A percentile compares a stretch with the other conserved stretches of the same genome.
These are phyloP conservation scores for Varroa destructor DNA, from an alignment of 1,140 invertebrate genomes.

Conservation along the genomic window DNA sequence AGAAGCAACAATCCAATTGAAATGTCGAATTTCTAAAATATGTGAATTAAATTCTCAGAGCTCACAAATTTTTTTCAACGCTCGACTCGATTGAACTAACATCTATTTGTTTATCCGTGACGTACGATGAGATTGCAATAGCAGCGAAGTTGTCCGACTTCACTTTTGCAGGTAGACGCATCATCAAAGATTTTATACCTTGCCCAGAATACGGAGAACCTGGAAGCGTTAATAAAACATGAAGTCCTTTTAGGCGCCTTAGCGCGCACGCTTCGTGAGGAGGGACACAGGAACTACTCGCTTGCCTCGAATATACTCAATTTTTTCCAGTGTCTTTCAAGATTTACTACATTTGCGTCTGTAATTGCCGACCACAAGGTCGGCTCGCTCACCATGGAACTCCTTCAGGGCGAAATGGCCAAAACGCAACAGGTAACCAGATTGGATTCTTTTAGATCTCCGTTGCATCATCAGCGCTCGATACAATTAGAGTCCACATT, in stretches of 20 bases:
- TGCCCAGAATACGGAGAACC: slow-evolving; percentile 24
- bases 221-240: slow-evolving; percentile 10
- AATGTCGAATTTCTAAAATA: too few species aligned
- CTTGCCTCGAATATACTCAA: slow-evolving; percentile 13
- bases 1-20: too few species aligned
- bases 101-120: too few species aligned
- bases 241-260: slow-evolving; percentile 15
- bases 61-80: too few species aligned
- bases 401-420: slow-evolving; percentile 7
- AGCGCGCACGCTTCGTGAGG: slow-evolving; percentile 12
- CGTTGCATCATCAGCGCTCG: too few species aligned
- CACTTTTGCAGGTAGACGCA: background rate
- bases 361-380: slow-evolving; percentile 18
- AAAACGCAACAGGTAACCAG: slow-evolving; percentile 11
- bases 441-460: too few species aligned
- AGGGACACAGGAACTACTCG: slow-evolving; percentile 7
- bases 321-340: slow-evolving; percentile 20
- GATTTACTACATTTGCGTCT: slow-evolving; percentile 7
- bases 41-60: too few species aligned
- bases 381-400: slow-evolving; percentile 24
- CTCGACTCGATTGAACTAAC: too few species aligned
- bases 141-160: too few species aligned
- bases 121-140: too few species aligned
- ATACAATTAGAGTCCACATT: too few species aligned
- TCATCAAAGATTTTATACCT: slow-evolving; percentile 25